Evolutionary conservation across 2,888 invertebrate genomes (phyloP).

Genomic region (Trichopoda pennipes): DNA sequence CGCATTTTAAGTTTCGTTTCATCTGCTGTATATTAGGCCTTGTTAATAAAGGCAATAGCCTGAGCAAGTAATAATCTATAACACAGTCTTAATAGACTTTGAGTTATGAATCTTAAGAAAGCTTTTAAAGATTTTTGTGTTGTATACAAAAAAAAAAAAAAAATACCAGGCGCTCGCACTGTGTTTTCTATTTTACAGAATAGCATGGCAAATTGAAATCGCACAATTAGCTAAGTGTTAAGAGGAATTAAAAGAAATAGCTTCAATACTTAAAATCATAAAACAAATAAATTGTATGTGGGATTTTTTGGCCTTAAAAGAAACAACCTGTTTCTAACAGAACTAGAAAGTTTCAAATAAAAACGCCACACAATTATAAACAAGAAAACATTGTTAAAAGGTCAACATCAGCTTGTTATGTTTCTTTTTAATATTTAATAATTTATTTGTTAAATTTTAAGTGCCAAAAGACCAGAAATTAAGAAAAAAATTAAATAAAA

Average conservation of each 20-base stretch:
- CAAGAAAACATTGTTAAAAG: constrained; percentile 40
- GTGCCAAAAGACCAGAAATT: constrained; percentile 38
- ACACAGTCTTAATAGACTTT: too few species aligned
- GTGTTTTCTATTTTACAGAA: too few species aligned
- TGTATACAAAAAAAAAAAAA: too few species aligned
- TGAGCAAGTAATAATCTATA: too few species aligned
- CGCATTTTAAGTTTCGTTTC: too few species aligned
- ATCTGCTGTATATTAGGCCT: too few species aligned
- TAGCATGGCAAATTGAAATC: neutral
- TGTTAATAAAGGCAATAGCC: too few species aligned
- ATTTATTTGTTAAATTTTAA: constrained; percentile 26
- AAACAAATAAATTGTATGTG: constrained; percentile 26
- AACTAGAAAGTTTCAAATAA: constrained; percentile 44
- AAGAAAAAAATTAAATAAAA: constrained; percentile 13
- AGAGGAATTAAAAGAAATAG: constrained; percentile 5
- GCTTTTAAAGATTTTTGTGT: too few species aligned
- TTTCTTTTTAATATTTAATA: constrained; percentile 21
- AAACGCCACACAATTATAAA: constrained; percentile 1
- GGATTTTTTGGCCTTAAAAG: constrained; percentile 29
- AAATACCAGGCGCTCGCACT: too few species aligned
- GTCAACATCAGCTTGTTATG: constrained; percentile 43
- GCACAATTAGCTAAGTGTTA: neutral
- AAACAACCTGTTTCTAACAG: constrained; percentile 44
- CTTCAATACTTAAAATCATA: constrained; percentile 17
- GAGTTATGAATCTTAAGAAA: too few species aligned